Evolutionary conservation across 2,797 vertebrate genomes (phyloP), one percentile per base, ranked within the genome.

Genomic region (Poeciliopsis presidionis): DNA sequence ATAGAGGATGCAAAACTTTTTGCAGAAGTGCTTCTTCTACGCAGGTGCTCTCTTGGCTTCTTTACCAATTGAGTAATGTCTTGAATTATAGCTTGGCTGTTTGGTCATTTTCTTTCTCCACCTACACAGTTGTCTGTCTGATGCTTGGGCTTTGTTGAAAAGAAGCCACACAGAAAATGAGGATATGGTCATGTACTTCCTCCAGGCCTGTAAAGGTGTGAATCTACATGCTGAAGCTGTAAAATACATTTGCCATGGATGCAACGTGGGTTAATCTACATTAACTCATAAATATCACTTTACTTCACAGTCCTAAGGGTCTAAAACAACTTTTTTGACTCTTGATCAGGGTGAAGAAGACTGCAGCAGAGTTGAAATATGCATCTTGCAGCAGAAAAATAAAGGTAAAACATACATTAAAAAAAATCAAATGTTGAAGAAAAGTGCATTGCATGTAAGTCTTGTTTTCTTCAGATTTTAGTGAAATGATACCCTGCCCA

Each of bases 1-100:
- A 18, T 25, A 28, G 86, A 91, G 12, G 93, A 94, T 71, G 86
- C 86, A 25, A 91, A 91, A 67, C 85, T 94, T 20, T 85, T 73
- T 47, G 72, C 85, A 71, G 80, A 93, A 73, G 90, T 93, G 0
- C 76, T 93, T 5, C 85, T 94, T 72, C 67, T 46, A 28, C 46
- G 25, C 67, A 71, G 67, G 67, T 71, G n/a, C 22, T 43, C 67
- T n/a, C 41, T 67, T 61, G 1, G 25, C 6, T 28, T 71, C 25
- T 71, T 28, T n/a, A 28, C 25, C 25, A 46, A 28, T 8, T 46
- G 13, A 71, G 2, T 28, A 46, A 71, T 46, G 12, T n/a, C 41
- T 71, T 71, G 5, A 14, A 9, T 71, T 46, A 46, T 16, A 16
- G 12, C 12, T 28, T 28, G 7, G 3, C 13, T 71, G 11, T 43